These are phyloP conservation scores for Neoitamus cyanurus DNA, from an alignment of 2,888 invertebrate species.

Conservation along the genomic window DNA sequence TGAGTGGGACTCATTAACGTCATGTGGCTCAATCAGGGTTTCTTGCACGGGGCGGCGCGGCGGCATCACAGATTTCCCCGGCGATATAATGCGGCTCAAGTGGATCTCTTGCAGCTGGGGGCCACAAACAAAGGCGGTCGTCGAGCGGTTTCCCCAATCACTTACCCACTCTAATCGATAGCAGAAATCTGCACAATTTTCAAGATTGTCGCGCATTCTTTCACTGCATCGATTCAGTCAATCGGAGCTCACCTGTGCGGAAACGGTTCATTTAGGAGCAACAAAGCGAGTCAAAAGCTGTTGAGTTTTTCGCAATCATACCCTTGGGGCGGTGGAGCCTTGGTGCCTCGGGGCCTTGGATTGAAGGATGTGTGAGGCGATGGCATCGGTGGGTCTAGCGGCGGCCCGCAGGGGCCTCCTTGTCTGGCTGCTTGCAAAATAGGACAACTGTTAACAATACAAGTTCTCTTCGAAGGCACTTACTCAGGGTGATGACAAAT, in stretches of 20 bases:
- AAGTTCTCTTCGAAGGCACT: not conserved
- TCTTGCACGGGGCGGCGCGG: not conserved
- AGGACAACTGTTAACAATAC: not conserved
- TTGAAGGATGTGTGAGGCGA: not conserved
- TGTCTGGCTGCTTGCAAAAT: not conserved
- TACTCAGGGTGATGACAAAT: not conserved
- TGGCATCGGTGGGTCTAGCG: not conserved
- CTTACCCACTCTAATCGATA: not conserved
- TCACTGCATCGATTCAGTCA: conserved; percentile 57
- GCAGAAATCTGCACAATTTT: not conserved
- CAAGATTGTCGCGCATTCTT: not conserved
- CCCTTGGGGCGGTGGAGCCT: not conserved
- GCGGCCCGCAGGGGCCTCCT: not conserved
- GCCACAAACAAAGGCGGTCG: not conserved
- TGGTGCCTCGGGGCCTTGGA: not conserved
- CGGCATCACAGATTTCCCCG: not conserved
- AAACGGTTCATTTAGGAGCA: not conserved
- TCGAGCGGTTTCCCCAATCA: not conserved
- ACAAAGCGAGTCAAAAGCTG: not conserved
- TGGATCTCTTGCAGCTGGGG: not conserved
- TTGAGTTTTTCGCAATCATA: not conserved
- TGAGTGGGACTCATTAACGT: not conserved
- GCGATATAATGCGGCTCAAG: not conserved
- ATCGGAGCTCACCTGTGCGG: conserved; percentile 23
- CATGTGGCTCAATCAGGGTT: not conserved